A percentile compares a stretch with the other conserved stretches of the same genome.
These are phyloP conservation scores for Ptychochromis oligacanthus DNA, from an alignment of 2,113 vertebrate genomes.

Conservation along the genomic window DNA sequence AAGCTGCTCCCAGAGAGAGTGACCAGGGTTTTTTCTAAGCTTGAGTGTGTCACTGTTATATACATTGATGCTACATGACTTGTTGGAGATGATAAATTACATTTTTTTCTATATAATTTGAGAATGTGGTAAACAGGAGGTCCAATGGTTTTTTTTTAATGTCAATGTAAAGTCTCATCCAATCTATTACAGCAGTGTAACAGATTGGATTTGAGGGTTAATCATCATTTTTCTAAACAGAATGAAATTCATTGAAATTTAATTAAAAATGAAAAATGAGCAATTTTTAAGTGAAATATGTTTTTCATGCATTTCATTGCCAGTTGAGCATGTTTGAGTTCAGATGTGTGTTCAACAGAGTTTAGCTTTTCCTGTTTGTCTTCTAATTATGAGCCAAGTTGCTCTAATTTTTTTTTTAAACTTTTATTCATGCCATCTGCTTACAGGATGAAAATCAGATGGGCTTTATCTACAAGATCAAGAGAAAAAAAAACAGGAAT, in stretches of 20 bases:
- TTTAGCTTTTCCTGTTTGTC: neutral
- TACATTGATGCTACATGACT: neutral
- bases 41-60: neutral
- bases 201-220: neutral
- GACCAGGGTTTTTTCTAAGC: no score
- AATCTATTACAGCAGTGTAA: neutral
- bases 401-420: neutral
- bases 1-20: neutral
- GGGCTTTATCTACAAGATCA: neutral
- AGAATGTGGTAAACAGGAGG: neutral
- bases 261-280: neutral
- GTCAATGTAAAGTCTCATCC: no score
- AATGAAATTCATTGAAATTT: neutral
- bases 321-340: constrained; percentile 3
- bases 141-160: no score
- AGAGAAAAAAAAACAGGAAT: constrained; percentile 2
- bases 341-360: neutral
- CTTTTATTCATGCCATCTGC: constrained; percentile 18
- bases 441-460: neutral
- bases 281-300: neutral
- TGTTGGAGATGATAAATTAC: neutral
- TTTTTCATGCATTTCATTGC: neutral
- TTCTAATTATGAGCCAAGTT: neutral
- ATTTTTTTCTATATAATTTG: neutral
- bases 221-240: neutral